Evolutionary conservation across 2,113 vertebrate species (phyloP).

Genomic region (Pica pica): DNA sequence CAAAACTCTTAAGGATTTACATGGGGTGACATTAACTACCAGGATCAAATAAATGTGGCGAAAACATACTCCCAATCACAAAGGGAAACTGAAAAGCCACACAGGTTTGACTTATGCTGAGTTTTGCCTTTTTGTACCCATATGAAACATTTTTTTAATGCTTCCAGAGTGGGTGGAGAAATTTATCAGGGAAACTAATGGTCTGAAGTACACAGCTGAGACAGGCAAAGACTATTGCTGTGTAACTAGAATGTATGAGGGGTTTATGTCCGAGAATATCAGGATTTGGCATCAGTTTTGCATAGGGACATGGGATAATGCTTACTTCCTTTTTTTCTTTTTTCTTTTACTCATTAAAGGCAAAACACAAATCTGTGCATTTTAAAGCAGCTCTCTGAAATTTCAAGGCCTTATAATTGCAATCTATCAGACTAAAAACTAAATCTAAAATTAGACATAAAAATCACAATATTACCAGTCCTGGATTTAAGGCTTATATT

Average conservation of each 20-base stretch:
- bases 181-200: not conserved
- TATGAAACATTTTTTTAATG: not conserved
- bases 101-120: not conserved
- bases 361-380: constrained; percentile 4
- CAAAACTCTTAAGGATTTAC: not conserved
- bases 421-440: not conserved
- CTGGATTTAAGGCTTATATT: constrained; percentile 18
- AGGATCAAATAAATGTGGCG: not conserved
- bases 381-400: constrained; percentile 16
- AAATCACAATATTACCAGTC: not conserved
- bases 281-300: not conserved
- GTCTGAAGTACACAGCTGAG: not conserved
- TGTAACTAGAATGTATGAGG: not conserved
- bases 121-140: not conserved
- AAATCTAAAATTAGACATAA: constrained; percentile 43
- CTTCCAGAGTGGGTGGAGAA: not conserved
- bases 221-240: rapidly evolving
- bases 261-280: not conserved
- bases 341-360: not conserved
- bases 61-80: not conserved
- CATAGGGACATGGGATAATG: not conserved
- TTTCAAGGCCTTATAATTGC: not conserved
- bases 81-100: not conserved
- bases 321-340: not conserved
- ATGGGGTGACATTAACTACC: not conserved